These are phyloP conservation scores for Catharus minimus DNA, from an alignment of 2,113 vertebrate genomes.

Conservation along the genomic window DNA sequence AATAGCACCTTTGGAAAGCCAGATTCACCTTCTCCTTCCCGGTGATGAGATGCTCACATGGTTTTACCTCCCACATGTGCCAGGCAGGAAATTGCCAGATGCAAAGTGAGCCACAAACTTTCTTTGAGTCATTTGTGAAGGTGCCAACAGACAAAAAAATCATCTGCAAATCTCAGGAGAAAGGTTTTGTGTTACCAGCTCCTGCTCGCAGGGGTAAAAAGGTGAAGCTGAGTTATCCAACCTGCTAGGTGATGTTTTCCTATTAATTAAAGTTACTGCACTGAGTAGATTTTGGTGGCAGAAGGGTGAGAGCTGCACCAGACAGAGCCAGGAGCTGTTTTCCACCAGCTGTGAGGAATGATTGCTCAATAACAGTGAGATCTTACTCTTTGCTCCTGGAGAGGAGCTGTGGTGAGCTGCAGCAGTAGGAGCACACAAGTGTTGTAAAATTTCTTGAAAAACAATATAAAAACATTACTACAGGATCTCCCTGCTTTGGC, in stretches of 20 bases:
- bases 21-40: slow-evolving; percentile 15
- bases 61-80: slow-evolving; percentile 9
- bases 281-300: not conserved
- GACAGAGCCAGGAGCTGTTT: not conserved
- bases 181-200: not conserved
- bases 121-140: not conserved
- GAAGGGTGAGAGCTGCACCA: not conserved
- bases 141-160: not conserved
- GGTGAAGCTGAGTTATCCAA: not conserved
- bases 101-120: not conserved
- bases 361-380: not conserved
- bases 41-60: not conserved
- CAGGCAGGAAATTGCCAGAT: slow-evolving; percentile 23
- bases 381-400: not conserved
- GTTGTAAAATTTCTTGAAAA: not conserved
- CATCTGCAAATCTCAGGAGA: not conserved
- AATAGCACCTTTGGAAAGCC: not conserved
- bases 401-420: not conserved
- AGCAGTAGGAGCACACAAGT: not conserved
- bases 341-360: not conserved
- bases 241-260: not conserved
- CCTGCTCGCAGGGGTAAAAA: not conserved
- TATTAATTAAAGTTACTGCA: not conserved
- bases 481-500: not conserved
- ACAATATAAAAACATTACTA: not conserved